phyloP scores from a whole-genome alignment of 2,888 invertebrate species.

The Torymus texanus region DNA sequence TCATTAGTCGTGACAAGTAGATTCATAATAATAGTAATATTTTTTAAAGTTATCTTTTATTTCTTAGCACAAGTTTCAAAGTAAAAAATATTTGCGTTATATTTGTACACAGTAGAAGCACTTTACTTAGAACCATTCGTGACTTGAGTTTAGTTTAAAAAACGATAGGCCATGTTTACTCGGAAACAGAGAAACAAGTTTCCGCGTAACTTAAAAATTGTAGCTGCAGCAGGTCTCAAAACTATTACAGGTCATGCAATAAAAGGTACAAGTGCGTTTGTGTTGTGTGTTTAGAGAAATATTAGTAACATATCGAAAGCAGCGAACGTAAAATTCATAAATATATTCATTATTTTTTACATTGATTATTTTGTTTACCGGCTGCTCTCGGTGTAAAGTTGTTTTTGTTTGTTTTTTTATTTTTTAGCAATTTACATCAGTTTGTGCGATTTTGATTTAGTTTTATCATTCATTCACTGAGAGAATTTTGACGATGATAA shows the following conservation, averaged over 20 bases:
- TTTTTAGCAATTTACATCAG: conserved; percentile 34
- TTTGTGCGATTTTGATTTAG: conserved; percentile 47
- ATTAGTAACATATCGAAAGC: conserved; percentile 42
- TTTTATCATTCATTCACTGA: conserved; percentile 53
- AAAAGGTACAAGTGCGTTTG: conserved; percentile 68
- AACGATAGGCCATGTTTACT: conserved; percentile 40
- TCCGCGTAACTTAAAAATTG: conserved; percentile 54
- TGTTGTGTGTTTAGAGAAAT: conserved; percentile 58
- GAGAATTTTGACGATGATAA: conserved; percentile 46
- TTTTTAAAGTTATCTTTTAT: not conserved
- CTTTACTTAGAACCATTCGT: conserved; percentile 14
- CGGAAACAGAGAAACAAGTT: conserved; percentile 35
- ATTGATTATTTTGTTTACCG: conserved; percentile 12
- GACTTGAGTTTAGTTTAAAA: conserved; percentile 27
- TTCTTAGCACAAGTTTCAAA: not conserved
- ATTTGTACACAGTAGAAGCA: no score
- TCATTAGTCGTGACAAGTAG: no score
- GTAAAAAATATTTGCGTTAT: no score
- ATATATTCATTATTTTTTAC: conserved; percentile 2
- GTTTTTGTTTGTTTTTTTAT: conserved; percentile 36
- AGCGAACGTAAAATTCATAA: conserved; percentile 28
- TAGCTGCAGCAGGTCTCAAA: conserved; percentile 65
- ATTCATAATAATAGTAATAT: conserved; percentile 5
- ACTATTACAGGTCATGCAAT: conserved; percentile 65
- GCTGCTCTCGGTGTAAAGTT: conserved; percentile 45